phyloP scores from a whole-genome alignment of 2,888 invertebrate species.

The Caenorhabditis doughertyi region DNA sequence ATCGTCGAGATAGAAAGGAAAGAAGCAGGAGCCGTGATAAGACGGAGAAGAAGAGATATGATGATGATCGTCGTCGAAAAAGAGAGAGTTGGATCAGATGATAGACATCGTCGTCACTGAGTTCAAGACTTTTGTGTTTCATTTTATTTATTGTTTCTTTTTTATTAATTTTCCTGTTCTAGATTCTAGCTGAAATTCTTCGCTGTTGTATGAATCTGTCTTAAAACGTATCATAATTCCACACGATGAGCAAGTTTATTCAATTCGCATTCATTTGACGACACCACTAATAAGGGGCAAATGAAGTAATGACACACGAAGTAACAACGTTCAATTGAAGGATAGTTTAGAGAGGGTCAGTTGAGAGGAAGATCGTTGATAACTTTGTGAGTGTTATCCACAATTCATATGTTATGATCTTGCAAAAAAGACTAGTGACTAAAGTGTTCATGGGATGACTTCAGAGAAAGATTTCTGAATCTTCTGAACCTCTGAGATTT shows the following conservation, averaged over 20 bases:
- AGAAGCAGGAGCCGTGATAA: slow-evolving; percentile 40
- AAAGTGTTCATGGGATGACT: too few species aligned
- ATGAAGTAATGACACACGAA: slow-evolving; percentile 60
- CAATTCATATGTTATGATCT: too few species aligned
- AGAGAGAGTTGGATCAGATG: slow-evolving; percentile 19
- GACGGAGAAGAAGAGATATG: slow-evolving; percentile 20
- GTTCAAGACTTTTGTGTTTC: not conserved
- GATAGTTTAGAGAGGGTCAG: slow-evolving; percentile 18
- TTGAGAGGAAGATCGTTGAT: slow-evolving; percentile 13
- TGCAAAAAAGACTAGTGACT: too few species aligned
- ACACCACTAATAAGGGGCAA: slow-evolving; percentile 40
- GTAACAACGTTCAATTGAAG: slow-evolving; percentile 56
- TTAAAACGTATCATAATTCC: not conserved
- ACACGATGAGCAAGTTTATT: slow-evolving; percentile 57
- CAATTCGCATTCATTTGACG: slow-evolving; percentile 57
- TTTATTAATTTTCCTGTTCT: not conserved
- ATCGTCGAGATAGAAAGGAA: slow-evolving; percentile 18
- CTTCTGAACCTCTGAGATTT: too few species aligned
- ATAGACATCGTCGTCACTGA: slow-evolving; percentile 46
- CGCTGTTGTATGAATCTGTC: slow-evolving; percentile 11
- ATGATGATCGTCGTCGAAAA: slow-evolving; percentile 37
- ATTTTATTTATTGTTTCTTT: slow-evolving; percentile 25
- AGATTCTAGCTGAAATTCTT: not conserved
- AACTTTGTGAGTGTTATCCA: too few species aligned
- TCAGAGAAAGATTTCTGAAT: too few species aligned